A percentile compares a stretch with the other conserved stretches of the same genome.
Conservation (phyloP, 2,797 vertebrate genomes). For the Myotis myotis region DNA sequence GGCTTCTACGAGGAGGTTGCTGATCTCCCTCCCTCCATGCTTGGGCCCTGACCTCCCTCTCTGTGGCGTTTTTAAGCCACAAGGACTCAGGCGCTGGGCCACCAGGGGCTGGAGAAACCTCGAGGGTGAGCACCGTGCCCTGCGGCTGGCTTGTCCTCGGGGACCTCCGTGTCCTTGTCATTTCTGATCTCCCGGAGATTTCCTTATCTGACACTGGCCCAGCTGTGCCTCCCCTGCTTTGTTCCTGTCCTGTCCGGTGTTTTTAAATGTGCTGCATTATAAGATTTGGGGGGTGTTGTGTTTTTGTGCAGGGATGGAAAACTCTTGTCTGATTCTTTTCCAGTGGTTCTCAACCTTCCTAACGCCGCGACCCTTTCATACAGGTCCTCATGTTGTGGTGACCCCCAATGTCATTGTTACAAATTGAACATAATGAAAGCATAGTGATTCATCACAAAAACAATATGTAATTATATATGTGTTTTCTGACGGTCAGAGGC, state of each 20-base stretch:
- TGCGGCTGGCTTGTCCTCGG: neutral
- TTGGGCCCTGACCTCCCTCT: neutral
- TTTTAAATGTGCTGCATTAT: neutral
- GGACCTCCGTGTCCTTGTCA: neutral
- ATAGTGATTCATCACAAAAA: too few relatives aligned
- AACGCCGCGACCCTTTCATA: fast-evolving
- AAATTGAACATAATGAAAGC: too few relatives aligned
- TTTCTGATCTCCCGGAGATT: neutral
- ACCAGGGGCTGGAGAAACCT: neutral
- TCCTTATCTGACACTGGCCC: neutral
- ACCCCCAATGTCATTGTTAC: too few relatives aligned
- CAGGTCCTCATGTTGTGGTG: too few relatives aligned
- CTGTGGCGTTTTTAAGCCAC: neutral
- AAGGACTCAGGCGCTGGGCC: neutral
- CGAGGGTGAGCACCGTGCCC: neutral
- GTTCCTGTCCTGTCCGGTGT: neutral
- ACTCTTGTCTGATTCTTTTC: neutral
- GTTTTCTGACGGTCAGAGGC: too few relatives aligned
- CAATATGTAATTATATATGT: too few relatives aligned
- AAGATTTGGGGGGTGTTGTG: neutral
- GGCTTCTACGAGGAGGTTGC: neutral
- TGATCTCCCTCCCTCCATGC: fast-evolving
- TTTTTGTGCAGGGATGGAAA: neutral
- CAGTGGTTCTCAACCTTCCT: too few relatives aligned
- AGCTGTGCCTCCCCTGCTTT: neutral